Evolutionary conservation across 1,140 invertebrate species (phyloP), one percentile per base, ranked within the genome.

Genomic region (Homalodisca vitripennis): DNA sequence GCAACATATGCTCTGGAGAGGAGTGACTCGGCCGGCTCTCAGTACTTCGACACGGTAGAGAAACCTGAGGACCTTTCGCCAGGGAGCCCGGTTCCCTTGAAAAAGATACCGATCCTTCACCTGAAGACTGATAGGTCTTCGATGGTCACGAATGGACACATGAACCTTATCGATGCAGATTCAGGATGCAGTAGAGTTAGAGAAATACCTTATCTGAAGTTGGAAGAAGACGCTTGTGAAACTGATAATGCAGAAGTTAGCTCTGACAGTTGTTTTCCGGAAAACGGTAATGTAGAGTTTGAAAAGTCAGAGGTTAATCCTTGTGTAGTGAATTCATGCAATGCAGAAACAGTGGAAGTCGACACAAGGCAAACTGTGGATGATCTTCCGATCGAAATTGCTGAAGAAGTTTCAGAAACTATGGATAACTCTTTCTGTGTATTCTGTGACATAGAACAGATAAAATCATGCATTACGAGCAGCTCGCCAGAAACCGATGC

Each of bases 371-470:
- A 41, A 17, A 10, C 34, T 41, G 34, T 41, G 6, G 34, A 10
- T 17, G 34, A 41, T 10, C 34, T 10, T 6, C 17, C 17, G 34
- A 10, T 17, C 34, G 34, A 41, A 41, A 17, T 41, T 27, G 55
- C 6, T 26, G 26, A 60, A 29, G 55, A 30, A 60, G 29, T 2
- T 27, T 60, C 14, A 27, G 55, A 60, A 22, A 60, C 14, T 60
- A 26, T 30, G 2, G 55, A 60, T 6, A 60, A 30, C n/a, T 12
- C 6, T 6, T 41, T 41, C 27, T 60, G 55, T 60, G 55, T 60
- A 13, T 60, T 60, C 24, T 60, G 55, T 60, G 55, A 60, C 29
- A 60, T 60, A 6, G 55, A 60, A 30, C 55, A 60, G 27, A 24
- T 24, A 27, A 60, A 60, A 27, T 60, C 55, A 27, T 27, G 22